These are phyloP conservation scores for Coluber constrictor DNA, from an alignment of 2,797 vertebrate genomes.

Conservation along the genomic window DNA sequence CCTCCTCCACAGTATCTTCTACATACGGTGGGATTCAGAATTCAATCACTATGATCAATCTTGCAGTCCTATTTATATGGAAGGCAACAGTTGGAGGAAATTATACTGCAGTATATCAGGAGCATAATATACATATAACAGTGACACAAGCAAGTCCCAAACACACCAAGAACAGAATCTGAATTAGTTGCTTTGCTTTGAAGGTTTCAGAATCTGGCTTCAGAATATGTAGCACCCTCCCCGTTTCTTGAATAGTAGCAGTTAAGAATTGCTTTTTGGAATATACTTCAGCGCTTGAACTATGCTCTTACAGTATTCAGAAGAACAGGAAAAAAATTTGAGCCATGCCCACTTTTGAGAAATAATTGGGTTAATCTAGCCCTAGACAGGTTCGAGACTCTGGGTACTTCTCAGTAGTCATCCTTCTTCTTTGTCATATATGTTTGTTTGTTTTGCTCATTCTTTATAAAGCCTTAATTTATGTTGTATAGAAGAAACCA, in stretches of 20 bases:
- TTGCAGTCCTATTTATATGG: neutral
- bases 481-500: slow-evolving; percentile 12
- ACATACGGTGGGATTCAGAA: neutral
- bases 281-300: neutral
- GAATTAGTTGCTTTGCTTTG: neutral
- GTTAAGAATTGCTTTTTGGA: neutral
- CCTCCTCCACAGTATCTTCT: neutral
- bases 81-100: neutral
- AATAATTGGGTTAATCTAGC: neutral
- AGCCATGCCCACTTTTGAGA: neutral
- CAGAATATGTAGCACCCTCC: neutral
- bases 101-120: neutral
- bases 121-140: neutral
- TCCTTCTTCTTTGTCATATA: neutral
- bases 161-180: neutral
- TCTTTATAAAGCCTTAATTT: slow-evolving; percentile 23
- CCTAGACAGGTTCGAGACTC: neutral
- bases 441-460: neutral
- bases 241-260: neutral
- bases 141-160: neutral
- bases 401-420: neutral
- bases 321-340: neutral
- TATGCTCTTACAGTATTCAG: neutral
- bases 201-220: neutral
- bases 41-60: neutral